A percentile compares a stretch with the other conserved stretches of the same genome.
phyloP scores from a whole-genome alignment of 2,113 vertebrate species.

The Catharus fuscescens region DNA sequence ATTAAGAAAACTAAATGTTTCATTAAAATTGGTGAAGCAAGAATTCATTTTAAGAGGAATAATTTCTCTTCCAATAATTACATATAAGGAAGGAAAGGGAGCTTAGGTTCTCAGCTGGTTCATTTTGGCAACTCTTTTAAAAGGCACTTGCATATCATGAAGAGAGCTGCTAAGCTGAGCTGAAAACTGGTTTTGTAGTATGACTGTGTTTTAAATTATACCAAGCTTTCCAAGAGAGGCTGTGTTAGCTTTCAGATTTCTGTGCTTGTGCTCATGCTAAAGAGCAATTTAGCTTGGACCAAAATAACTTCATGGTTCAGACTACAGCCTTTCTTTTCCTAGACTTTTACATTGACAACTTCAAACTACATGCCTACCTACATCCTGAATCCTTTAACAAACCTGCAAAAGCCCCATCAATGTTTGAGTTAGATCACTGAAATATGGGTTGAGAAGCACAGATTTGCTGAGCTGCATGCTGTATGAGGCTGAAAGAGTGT shows the following conservation, averaged over 20 bases:
- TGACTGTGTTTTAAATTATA: conserved; percentile 9
- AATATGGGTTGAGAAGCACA: not conserved
- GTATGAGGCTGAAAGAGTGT: not conserved
- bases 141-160: not conserved
- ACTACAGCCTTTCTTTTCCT: not conserved
- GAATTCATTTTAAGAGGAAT: not conserved
- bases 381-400: not conserved
- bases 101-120: not conserved
- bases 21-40: not conserved
- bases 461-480: not conserved
- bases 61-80: not conserved
- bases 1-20: not conserved
- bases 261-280: not conserved
- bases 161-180: not conserved
- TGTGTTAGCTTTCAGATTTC: not conserved
- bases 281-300: not conserved
- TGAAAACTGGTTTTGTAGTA: conserved; percentile 6
- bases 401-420: not conserved
- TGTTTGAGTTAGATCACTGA: conserved; percentile 10
- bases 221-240: not conserved
- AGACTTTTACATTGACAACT: not conserved
- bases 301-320: conserved; percentile 23
- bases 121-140: not conserved
- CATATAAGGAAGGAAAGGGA: not conserved
- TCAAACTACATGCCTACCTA: not conserved